phyloP scores from a whole-genome alignment of 1,140 invertebrate species.

The Rhopalosiphum maidis region DNA sequence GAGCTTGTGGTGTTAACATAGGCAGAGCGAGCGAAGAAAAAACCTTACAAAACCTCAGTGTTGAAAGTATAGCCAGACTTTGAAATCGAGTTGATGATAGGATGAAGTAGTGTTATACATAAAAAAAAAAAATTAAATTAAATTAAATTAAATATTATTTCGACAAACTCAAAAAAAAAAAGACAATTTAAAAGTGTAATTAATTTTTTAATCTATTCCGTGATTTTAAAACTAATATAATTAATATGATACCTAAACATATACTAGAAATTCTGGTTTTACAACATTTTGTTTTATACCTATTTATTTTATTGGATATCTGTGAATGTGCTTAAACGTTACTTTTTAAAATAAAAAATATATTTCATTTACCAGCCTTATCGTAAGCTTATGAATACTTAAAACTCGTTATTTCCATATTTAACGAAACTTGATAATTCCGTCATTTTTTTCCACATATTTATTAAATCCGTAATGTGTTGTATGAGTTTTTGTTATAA shows the following conservation, averaged over 20 bases:
- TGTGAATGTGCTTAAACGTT: neutral
- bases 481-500: no score
- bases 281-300: neutral
- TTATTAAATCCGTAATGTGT: no score
- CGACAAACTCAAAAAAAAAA: neutral
- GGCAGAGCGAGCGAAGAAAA: constrained; percentile 24
- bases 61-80: constrained; percentile 34
- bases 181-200: neutral
- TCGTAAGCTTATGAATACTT: neutral
- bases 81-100: constrained; percentile 39
- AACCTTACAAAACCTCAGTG: neutral
- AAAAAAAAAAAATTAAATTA: neutral
- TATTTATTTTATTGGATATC: neutral
- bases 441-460: no score
- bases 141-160: neutral
- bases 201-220: neutral
- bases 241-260: neutral
- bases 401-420: no score
- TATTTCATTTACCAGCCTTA: neutral
- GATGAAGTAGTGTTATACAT: neutral
- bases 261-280: neutral
- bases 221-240: neutral
- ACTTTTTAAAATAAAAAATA: neutral
- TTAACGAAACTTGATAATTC: no score
- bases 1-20: constrained; percentile 19